Base-by-base conservation (phyloP, 1,140 invertebrate species). In the Macrobrachium rosenbergii region DNA sequence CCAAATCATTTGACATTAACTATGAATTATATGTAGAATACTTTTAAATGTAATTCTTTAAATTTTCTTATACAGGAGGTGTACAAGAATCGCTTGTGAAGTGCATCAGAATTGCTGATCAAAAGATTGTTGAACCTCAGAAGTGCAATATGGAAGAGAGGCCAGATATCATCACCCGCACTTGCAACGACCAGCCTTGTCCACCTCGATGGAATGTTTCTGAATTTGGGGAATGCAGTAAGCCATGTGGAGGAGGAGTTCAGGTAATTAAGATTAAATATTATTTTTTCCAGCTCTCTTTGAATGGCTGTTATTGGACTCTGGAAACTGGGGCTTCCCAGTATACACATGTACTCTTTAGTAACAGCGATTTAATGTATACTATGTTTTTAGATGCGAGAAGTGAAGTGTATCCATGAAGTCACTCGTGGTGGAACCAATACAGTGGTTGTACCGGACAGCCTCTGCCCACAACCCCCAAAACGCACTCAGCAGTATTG, bases 111-210 rank as follows among this genome's bases (percentile, higher is more conserved):
- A 96, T 97, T 90, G 95, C 96, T 90, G 97, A 96, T 81, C 95
- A 96, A 7, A 95, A 96, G 90, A 94, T 96, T 2, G 96, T 97
- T 0, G 95, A 95, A 8, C 96, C 96, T 8, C 95, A 96, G 90
- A 93, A 97, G 88, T 98, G 98, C 90, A 94, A 96, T 23, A 94
- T 95, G 0, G 95, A 96, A 83, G 95, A 95, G 0, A 96, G 97
- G 91, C 98, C 97, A 0, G 96, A 98, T 91, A 95, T 96, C 16
- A 93, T 97, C 69, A 96, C 97, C n/a, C 94, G 96, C 88, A 96
- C 97, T 0, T 99, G 98, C 92, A 99, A 99, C 91, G 97, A 98
- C 90, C 95, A 97, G 87, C 96, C 97, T 0, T 99, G 98, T 91
- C 92, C 93, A 37, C 92, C 93, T 11, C 89, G 90, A 93, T 92